Base-by-base conservation (phyloP, 2,888 invertebrate species). In the Scrobipalpa costella region DNA sequence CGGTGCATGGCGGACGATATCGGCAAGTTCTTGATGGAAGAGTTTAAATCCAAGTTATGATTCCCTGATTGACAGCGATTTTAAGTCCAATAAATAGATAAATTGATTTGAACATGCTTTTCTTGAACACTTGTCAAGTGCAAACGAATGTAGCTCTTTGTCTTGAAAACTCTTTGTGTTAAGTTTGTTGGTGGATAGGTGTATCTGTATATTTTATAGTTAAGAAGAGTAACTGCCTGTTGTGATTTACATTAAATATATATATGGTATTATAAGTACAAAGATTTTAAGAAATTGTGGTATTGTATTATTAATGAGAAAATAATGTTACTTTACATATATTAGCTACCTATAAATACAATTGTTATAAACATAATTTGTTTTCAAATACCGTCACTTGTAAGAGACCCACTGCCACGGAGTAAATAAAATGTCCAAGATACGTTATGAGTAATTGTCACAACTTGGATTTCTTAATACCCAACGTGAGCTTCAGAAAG, bases 1-100 rank as follows among this genome's bases (percentile, higher is more conserved):
- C 92, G 90, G 60, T 72, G 74, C 8, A 88, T 94, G 67, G 92
- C 92, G 0, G 77, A 77, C 0, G 77, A 89, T 66, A 77, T 93
- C 6, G 64, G 76, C 0, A 71, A 74, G 44, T 86, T 86, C 68
- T 64, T 87, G 13, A 44, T 81, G 27, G 74, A 77, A 0, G 74
- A 70, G 6, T 8, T 33, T 15, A 62, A 66, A 21, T 36, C 66
- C 21, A 69, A 68, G 36, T 58, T 69, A 60, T 62, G 27, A 55
- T 27, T 6, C 21, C 13, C n/a, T n/a, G 44, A 38, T 7, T 38
- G 27, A 27, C 5, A 27, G 27, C 27, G 27, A 27, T 27, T 50
- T 27, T n/a, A 47, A 33, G 13, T 63, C 3, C 19, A 21, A 7
- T 15, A 27, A 52, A 27, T 60, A n/a, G n/a, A n/a, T n/a, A n/a